A percentile compares a stretch with the other conserved stretches of the same genome.
Conservation (phyloP, 2,888 invertebrate species). For the Nymphalis c-album region DNA sequence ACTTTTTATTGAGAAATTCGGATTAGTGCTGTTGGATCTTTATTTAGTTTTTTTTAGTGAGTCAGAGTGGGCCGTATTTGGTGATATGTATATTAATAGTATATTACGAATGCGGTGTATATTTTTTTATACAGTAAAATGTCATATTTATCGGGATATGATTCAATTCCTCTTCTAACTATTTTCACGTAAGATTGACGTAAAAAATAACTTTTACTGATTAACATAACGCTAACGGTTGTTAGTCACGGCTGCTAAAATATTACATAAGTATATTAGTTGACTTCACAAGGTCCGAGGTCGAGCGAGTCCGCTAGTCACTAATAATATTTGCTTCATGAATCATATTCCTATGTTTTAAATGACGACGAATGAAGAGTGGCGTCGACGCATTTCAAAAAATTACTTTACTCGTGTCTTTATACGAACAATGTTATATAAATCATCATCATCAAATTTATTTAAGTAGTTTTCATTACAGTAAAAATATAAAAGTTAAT, state of each 20-base stretch:
- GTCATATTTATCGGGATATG: constrained; percentile 3
- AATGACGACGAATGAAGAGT: constrained; percentile 30
- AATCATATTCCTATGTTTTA: constrained; percentile 49
- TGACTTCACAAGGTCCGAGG: constrained; percentile 49
- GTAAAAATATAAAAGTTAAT: neutral
- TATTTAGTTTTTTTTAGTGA: constrained; percentile 27
- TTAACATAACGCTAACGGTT: constrained; percentile 50
- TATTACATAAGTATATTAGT: constrained; percentile 51
- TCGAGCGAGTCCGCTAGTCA: constrained; percentile 43
- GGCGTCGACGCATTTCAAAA: constrained; percentile 30
- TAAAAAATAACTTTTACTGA: constrained; percentile 40
- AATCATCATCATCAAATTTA: neutral
- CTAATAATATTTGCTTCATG: constrained; percentile 51
- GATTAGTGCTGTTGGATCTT: constrained; percentile 34
- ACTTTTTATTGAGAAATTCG: constrained; percentile 43
- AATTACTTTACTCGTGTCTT: constrained; percentile 10
- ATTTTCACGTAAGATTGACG: constrained; percentile 20
- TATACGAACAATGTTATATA: constrained; percentile 1
- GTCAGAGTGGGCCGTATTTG: constrained; percentile 8
- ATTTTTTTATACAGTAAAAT: neutral
- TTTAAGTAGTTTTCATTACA: neutral
- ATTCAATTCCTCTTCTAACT: constrained; percentile 18
- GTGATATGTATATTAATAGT: constrained; percentile 2
- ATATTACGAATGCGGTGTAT: neutral
- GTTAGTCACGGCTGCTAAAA: constrained; percentile 46